Conservation (phyloP, 1,140 invertebrate genomes). For the Euura lappo region DNA sequence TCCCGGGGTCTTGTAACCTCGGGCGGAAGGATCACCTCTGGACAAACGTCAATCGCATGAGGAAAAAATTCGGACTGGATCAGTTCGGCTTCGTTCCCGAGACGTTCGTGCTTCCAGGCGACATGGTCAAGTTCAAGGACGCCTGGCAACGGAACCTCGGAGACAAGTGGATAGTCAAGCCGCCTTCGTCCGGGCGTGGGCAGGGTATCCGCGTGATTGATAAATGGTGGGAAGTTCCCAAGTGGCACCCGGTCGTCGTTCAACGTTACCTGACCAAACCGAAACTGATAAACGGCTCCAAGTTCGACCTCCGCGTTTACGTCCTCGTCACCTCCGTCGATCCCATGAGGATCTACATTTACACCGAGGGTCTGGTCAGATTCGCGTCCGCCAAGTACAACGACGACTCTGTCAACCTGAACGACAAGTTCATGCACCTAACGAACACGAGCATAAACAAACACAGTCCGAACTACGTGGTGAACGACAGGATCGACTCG, state of each 20-base stretch:
- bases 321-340: constrained; percentile 75
- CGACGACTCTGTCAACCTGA: constrained; percentile 38
- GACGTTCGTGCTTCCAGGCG: constrained; percentile 68
- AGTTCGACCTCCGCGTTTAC: constrained; percentile 80
- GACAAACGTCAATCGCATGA: constrained; percentile 58
- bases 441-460: constrained; percentile 79
- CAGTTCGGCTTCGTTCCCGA: constrained; percentile 67
- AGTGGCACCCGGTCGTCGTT: constrained; percentile 67
- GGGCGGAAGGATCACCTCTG: constrained; percentile 73
- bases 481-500: not conserved
- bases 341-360: constrained; percentile 73
- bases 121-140: constrained; percentile 62
- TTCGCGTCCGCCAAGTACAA: constrained; percentile 61
- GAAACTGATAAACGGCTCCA: constrained; percentile 89
- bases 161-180: constrained; percentile 36
- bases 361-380: constrained; percentile 74
- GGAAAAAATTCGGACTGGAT: constrained; percentile 52
- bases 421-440: constrained; percentile 72
- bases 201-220: constrained; percentile 74
- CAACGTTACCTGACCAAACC: constrained; percentile 86
- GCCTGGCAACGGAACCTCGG: constrained; percentile 55
- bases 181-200: constrained; percentile 75
- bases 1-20: constrained; percentile 73
- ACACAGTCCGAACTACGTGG: constrained; percentile 31
- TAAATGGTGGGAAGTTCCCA: constrained; percentile 71